Conservation (phyloP, 2,797 vertebrate species). For the Enteromius fasciolatus region DNA sequence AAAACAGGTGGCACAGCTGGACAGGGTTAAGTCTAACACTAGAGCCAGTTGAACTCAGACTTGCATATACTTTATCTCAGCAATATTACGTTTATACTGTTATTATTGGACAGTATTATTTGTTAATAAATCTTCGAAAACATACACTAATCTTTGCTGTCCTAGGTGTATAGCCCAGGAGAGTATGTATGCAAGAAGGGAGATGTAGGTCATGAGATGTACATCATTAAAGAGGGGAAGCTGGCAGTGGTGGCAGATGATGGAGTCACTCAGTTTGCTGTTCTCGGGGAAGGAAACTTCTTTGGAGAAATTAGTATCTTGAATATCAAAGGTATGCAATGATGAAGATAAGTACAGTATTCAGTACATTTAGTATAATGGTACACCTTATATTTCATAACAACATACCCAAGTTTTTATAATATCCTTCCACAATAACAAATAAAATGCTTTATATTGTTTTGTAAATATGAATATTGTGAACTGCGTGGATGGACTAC, state of each 20-base stretch:
- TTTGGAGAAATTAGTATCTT: conserved; percentile 98
- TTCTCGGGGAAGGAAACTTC: conserved; percentile 88
- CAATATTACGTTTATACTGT: background rate
- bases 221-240: conserved; percentile 90
- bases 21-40: conserved; percentile 3
- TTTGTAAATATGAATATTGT: background rate
- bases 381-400: background rate
- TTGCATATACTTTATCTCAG: background rate
- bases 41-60: background rate
- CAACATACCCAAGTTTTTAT: background rate
- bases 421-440: background rate
- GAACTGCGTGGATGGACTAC: background rate
- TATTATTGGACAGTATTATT: background rate
- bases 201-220: conserved; percentile 93
- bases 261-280: conserved; percentile 85
- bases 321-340: conserved; percentile 86
- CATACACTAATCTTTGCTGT: background rate
- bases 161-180: conserved; percentile 88
- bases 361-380: background rate
- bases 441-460: background rate
- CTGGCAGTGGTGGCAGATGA: conserved; percentile 92
- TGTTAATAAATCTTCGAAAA: background rate
- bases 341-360: background rate
- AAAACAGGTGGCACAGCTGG: conserved; percentile 29
- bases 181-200: conserved; percentile 93